These are phyloP conservation scores for Protophormia terraenovae DNA, from an alignment of 2,888 invertebrate species.

Conservation along the genomic window DNA sequence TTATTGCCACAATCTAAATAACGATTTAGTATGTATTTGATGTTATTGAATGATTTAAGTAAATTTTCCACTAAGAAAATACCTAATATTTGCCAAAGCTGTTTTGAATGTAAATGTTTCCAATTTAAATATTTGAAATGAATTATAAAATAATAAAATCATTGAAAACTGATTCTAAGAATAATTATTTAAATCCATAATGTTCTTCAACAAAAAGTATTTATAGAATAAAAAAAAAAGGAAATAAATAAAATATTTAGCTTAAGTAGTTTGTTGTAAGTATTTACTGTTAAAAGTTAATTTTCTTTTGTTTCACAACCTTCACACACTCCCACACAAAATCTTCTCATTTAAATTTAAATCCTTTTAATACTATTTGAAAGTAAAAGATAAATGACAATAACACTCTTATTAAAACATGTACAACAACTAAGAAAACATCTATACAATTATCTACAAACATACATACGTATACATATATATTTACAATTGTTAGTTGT, in stretches of 20 bases:
- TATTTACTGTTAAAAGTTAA: conserved; percentile 28
- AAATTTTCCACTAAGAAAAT: conserved; percentile 37
- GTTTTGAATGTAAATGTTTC: conserved; percentile 52
- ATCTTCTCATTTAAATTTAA: conserved; percentile 41
- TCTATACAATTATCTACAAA: background rate
- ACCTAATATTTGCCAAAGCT: conserved; percentile 60
- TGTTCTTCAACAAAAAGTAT: background rate
- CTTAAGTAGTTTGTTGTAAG: background rate
- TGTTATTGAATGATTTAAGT: conserved; percentile 59
- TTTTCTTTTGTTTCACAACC: background rate
- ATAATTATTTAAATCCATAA: background rate
- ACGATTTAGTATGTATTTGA: conserved; percentile 57
- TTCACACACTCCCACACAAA: background rate
- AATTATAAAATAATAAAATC: conserved; percentile 35
- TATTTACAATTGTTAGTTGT: too few species aligned
- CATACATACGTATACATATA: too few species aligned
- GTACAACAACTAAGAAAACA: conserved; percentile 40
- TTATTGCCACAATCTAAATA: conserved; percentile 60
- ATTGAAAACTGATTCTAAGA: background rate
- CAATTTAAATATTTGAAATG: conserved; percentile 37
- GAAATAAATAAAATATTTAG: background rate
- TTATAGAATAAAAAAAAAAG: background rate
- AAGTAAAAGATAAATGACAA: conserved; percentile 53
- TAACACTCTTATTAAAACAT: conserved; percentile 49
- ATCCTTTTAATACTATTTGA: conserved; percentile 50